phyloP scores from a whole-genome alignment of 2,888 invertebrate genomes.

The Aspidapion aeneum region DNA sequence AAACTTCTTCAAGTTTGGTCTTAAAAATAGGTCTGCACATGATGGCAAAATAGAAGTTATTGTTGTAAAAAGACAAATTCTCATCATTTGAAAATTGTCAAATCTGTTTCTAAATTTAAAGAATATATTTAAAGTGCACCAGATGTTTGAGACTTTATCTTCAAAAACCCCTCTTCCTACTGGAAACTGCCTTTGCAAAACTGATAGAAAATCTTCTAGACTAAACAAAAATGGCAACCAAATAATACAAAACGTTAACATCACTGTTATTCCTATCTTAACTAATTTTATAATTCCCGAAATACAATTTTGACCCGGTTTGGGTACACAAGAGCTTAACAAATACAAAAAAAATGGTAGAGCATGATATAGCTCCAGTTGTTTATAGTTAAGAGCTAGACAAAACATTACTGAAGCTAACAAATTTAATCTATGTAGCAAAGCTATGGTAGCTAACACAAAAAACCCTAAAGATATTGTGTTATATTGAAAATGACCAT shows the following conservation, averaged over 20 bases:
- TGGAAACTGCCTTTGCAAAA: slow-evolving; percentile 84
- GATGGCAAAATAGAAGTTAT: slow-evolving; percentile 62
- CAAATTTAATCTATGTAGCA: slow-evolving; percentile 57
- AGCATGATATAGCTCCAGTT: slow-evolving; percentile 98
- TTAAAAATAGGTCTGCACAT: slow-evolving; percentile 64
- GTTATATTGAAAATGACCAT: slow-evolving; percentile 99
- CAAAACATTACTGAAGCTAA: slow-evolving; percentile 76
- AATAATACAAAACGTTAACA: slow-evolving; percentile 64
- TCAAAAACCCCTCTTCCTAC: slow-evolving; percentile 92
- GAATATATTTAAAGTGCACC: slow-evolving; percentile 87
- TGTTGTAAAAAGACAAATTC: slow-evolving; percentile 63
- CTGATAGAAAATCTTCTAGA: slow-evolving; percentile 53
- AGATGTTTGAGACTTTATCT: slow-evolving; percentile 97
- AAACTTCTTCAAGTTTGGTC: slow-evolving; percentile 66
- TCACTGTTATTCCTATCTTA: slow-evolving; percentile 62
- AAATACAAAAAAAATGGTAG: slow-evolving; percentile 93
- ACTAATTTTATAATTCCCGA: slow-evolving; percentile 49
- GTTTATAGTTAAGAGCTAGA: slow-evolving; percentile 93
- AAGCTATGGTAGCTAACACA: slow-evolving; percentile 66
- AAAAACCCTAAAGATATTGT: slow-evolving; percentile 89
- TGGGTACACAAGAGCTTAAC: slow-evolving; percentile 61
- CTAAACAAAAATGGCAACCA: slow-evolving; percentile 77
- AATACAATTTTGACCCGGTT: slow-evolving; percentile 44
- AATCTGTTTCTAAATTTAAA: slow-evolving; percentile 75
- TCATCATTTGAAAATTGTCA: slow-evolving; percentile 63